phyloP scores from a whole-genome alignment of 2,888 invertebrate genomes.

The Nebria salina region DNA sequence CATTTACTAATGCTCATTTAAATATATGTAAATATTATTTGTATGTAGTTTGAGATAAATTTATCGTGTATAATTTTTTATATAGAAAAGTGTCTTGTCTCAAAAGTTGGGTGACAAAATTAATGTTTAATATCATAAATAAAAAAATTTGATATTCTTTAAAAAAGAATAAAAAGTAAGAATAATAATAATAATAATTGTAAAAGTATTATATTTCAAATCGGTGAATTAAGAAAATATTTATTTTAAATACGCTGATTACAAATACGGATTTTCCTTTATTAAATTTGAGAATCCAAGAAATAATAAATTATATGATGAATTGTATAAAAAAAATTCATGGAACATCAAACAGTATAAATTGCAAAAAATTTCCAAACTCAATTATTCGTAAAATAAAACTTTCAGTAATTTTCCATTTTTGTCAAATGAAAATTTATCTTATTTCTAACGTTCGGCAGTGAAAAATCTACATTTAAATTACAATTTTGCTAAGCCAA shows the following conservation, averaged over 20 bases:
- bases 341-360: no score
- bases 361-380: neutral
- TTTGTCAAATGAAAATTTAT: conserved; percentile 11
- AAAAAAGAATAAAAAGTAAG: no score
- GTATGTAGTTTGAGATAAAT: neutral
- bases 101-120: neutral
- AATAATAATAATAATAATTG: no score
- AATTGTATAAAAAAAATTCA: no score
- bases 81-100: neutral
- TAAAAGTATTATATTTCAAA: no score
- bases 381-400: neutral
- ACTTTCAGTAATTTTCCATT: neutral
- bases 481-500: conserved; percentile 30
- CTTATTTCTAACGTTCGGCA: neutral
- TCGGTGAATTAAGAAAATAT: no score
- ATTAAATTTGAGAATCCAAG: no score
- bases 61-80: neutral
- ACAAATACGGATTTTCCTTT: no score
- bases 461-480: conserved; percentile 33
- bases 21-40: neutral
- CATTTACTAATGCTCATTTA: neutral
- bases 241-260: no score
- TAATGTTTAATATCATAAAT: no score
- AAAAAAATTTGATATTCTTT: no score
- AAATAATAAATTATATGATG: no score